Base-by-base conservation (phyloP, 2,888 invertebrate species). In the Drosophila siamana region DNA sequence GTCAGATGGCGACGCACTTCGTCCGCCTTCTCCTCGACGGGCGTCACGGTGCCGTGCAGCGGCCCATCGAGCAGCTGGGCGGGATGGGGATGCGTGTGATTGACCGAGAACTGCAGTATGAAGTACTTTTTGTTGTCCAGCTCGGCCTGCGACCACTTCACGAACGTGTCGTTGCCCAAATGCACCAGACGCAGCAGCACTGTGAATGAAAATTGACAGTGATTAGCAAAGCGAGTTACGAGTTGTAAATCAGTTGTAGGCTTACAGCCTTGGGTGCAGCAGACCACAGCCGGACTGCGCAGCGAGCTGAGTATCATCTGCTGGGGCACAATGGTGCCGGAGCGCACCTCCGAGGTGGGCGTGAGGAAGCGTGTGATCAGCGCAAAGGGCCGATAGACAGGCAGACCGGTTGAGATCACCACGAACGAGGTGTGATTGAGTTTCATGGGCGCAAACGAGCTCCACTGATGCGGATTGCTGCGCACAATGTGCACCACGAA, bases 251-350 rank as follows among this genome's bases (percentile, higher is more conserved):
- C n/a, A n/a, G n/a, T 5, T 2, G 3, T 2, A 6, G 15, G 8
- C 91, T 90, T 78, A 92, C 92, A 78, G 56, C 92, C 92, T 79
- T 92, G 92, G 0, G 92, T 92, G 63, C 92, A 91, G 66, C 92
- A 92, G 36, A 86, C 85, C 0, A 92, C 88, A 8, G 91, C 89
- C 5, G 89, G 89, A 50, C 92, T 92, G 2, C 92, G 81, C 15
- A 90, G 63, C 0, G 92, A 91, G 26, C 91, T 91, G 13, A 83
- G 76, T 63, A 91, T 90, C 54, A 89, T 88, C 50, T 91, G 90
- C 54, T 90, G 90, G 0, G 89, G 80, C 0, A 83, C 78, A 16
- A 81, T 79, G 22, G 74, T 86, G 16, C 82, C 87, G 6, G 78
- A 79, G 5, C 80, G 78, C 16, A 89, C 80, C 55, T 87, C 88